Percentiles rank a stretch among this genome's conserved stretches.
Conservation (phyloP, 2,888 invertebrate species). For the Perizoma affinitatum region DNA sequence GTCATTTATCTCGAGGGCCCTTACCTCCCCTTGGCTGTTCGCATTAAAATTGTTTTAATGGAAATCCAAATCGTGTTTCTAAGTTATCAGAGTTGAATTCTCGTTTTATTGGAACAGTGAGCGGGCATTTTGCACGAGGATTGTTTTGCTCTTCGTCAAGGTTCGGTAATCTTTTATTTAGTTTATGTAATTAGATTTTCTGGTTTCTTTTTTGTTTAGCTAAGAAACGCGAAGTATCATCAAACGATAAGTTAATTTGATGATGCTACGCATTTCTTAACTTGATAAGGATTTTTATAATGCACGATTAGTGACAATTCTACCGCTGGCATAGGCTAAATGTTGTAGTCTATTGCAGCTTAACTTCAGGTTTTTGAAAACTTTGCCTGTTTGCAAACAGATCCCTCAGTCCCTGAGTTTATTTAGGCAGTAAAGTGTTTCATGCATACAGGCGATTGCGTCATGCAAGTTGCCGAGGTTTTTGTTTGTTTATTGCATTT, state of each 20-base stretch:
- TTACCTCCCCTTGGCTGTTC: slow-evolving; percentile 54
- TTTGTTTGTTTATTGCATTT: slow-evolving; percentile 12
- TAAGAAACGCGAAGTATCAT: no score
- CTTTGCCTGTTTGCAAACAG: slow-evolving; percentile 21
- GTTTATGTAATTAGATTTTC: slow-evolving; percentile 47
- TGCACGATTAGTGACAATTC: not conserved
- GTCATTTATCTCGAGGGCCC: slow-evolving; percentile 63
- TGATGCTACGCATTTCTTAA: slow-evolving; percentile 15
- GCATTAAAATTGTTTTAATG: slow-evolving; percentile 58
- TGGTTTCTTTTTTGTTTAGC: slow-evolving; percentile 29
- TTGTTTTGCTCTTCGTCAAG: slow-evolving; percentile 52
- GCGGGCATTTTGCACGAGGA: slow-evolving; percentile 33
- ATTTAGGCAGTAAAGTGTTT: slow-evolving; percentile 16
- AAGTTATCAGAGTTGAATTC: slow-evolving; percentile 61
- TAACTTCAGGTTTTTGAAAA: slow-evolving; percentile 14
- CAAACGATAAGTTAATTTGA: slow-evolving; percentile 14
- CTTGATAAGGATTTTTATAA: not conserved
- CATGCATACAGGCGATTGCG: slow-evolving; percentile 3
- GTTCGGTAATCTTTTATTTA: slow-evolving; percentile 51
- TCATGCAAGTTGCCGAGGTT: slow-evolving; percentile 17
- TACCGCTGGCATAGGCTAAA: not conserved
- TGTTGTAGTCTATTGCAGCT: slow-evolving; percentile 7
- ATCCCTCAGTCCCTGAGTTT: slow-evolving; percentile 11
- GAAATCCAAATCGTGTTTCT: slow-evolving; percentile 60
- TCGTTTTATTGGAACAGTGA: slow-evolving; percentile 49